Percentiles rank a stretch among this genome's conserved stretches.
These are phyloP conservation scores for Todiramphus chloris DNA, from an alignment of 2,113 vertebrate genomes.

Conservation along the genomic window DNA sequence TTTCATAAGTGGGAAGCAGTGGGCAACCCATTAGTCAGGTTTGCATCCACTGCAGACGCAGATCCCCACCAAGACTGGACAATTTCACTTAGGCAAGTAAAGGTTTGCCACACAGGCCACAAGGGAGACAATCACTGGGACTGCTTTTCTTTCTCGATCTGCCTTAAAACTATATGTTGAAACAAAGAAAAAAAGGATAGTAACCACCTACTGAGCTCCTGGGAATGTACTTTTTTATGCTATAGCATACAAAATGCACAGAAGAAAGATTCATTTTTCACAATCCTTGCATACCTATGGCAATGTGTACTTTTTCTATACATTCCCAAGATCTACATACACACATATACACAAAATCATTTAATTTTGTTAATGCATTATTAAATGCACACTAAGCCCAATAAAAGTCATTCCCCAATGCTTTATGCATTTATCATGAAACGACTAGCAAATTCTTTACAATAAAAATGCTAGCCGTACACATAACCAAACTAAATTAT, in stretches of 20 bases:
- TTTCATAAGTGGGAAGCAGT: background rate
- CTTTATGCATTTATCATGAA: constrained; percentile 44
- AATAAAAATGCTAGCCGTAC: constrained; percentile 26
- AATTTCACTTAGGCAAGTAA: background rate
- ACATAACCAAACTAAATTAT: constrained; percentile 50
- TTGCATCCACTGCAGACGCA: background rate
- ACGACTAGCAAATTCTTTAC: constrained; percentile 28
- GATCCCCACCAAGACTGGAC: background rate
- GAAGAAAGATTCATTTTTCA: background rate
- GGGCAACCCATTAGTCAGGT: background rate
- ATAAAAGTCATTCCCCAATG: constrained; percentile 30
- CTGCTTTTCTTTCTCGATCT: background rate
- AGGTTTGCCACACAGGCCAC: background rate
- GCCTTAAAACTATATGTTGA: background rate
- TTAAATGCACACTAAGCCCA: constrained; percentile 30
- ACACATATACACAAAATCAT: background rate
- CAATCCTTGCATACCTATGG: background rate
- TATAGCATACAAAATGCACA: background rate
- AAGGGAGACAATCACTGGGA: background rate
- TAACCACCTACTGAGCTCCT: constrained; percentile 24
- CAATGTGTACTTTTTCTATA: background rate
- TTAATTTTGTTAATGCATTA: constrained; percentile 51
- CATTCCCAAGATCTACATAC: background rate
- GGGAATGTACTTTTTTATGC: background rate
- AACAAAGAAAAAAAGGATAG: constrained; percentile 8